These are phyloP conservation scores for Anolis apletophallus DNA, from an alignment of 2,797 vertebrate species.

Conservation along the genomic window DNA sequence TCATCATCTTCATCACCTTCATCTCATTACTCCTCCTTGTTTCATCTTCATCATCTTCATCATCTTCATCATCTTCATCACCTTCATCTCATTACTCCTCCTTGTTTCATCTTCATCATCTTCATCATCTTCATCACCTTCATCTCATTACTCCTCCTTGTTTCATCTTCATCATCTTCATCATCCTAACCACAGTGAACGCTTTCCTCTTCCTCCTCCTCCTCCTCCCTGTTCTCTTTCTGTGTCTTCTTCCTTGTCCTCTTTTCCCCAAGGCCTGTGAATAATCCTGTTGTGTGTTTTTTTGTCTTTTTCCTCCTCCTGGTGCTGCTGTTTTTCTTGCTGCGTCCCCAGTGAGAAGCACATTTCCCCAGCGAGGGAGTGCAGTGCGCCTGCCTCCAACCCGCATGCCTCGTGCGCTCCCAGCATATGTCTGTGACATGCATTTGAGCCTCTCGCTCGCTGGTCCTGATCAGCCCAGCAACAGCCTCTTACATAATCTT, in stretches of 20 bases:
- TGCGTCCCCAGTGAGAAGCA: background rate
- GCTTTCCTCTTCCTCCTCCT: too few relatives aligned
- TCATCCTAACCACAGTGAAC: too few relatives aligned
- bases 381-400: background rate
- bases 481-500: slow-evolving; percentile 74
- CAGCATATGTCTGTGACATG: background rate
- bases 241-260: too few relatives aligned
- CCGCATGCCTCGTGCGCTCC: background rate
- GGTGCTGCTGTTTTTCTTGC: background rate
- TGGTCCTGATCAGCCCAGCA: slow-evolving; percentile 64
- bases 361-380: background rate
- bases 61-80: too few relatives aligned
- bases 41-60: too few relatives aligned
- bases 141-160: too few relatives aligned
- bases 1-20: too few relatives aligned
- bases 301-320: background rate
- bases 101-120: background rate
- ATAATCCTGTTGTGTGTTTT: too few relatives aligned
- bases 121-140: too few relatives aligned
- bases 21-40: too few relatives aligned
- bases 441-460: slow-evolving; percentile 42
- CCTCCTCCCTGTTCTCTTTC: too few relatives aligned
- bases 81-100: too few relatives aligned
- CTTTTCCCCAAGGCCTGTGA: background rate
- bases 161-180: background rate